A percentile compares a stretch with the other conserved stretches of the same genome.
Conservation (phyloP, 2,113 vertebrate species). For the Pedionomus torquatus region DNA sequence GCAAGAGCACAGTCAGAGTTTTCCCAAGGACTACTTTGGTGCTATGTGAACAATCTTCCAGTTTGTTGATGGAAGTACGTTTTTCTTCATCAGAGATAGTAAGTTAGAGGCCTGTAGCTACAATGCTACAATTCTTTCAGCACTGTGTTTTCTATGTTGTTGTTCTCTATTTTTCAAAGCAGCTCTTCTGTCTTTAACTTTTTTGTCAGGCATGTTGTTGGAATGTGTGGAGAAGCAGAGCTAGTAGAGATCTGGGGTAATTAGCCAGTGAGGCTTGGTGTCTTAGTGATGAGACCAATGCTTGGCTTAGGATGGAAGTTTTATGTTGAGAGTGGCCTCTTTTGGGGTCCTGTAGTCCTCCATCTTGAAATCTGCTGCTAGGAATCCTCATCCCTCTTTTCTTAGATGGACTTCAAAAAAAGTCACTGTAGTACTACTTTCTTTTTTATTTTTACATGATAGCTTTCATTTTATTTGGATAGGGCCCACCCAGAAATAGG, state of each 20-base stretch:
- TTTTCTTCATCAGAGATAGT: constrained; percentile 2
- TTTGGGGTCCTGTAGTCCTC: not conserved
- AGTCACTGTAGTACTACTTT: not conserved
- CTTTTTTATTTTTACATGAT: not conserved
- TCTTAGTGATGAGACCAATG: not conserved
- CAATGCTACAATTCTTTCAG: not conserved
- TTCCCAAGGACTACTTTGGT: constrained; percentile 13
- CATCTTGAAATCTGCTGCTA: not conserved
- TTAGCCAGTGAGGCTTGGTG: not conserved
- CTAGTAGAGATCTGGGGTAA: not conserved
- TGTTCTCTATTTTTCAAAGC: not conserved
- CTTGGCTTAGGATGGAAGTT: not conserved
- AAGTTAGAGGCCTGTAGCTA: constrained; percentile 25
- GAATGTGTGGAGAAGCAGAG: not conserved
- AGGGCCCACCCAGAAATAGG: not conserved
- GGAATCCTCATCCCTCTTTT: not conserved
- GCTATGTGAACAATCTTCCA: constrained; percentile 1
- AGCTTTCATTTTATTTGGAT: not conserved
- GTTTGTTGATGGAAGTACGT: not conserved
- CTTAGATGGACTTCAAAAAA: not conserved
- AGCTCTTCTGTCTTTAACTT: not conserved
- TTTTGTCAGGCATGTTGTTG: not conserved
- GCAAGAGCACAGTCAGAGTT: constrained; percentile 4
- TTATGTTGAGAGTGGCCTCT: not conserved
- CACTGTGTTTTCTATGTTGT: not conserved